These are phyloP conservation scores for Leiothrix lutea DNA, from an alignment of 2,113 vertebrate species.

Conservation along the genomic window DNA sequence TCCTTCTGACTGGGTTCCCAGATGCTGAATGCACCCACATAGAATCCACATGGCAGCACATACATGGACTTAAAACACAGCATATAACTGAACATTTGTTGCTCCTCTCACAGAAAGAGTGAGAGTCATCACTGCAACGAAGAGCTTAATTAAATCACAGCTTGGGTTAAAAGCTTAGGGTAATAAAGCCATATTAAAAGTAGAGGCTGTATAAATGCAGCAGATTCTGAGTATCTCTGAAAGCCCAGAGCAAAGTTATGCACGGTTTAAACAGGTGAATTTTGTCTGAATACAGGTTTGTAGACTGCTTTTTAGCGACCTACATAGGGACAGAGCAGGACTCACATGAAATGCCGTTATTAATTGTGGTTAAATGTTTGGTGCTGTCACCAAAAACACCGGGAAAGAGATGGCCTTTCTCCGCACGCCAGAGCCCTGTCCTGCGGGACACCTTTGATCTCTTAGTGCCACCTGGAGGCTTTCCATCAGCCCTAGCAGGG, in stretches of 20 bases:
- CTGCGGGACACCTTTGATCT: background rate
- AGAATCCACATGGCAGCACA: background rate
- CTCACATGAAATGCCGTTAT: background rate
- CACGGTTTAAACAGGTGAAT: background rate
- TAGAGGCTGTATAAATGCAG: background rate
- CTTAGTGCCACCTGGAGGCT: background rate
- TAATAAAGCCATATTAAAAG: rapidly evolving
- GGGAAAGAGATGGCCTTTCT: background rate
- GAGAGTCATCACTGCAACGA: background rate
- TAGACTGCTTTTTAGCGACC: background rate
- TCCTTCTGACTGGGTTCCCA: background rate
- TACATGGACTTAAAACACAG: background rate
- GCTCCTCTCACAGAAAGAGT: background rate
- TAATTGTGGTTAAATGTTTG: background rate
- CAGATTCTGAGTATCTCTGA: background rate
- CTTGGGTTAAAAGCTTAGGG: background rate
- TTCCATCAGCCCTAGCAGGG: background rate
- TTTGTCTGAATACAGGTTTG: background rate
- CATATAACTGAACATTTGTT: background rate
- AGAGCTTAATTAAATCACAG: background rate
- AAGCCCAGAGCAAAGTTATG: background rate
- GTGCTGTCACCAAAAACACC: background rate
- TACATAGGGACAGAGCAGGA: background rate
- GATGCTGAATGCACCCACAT: background rate
- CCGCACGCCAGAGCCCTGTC: background rate